These are phyloP conservation scores for Molanna angustata DNA, from an alignment of 2,888 invertebrate genomes.

Conservation along the genomic window DNA sequence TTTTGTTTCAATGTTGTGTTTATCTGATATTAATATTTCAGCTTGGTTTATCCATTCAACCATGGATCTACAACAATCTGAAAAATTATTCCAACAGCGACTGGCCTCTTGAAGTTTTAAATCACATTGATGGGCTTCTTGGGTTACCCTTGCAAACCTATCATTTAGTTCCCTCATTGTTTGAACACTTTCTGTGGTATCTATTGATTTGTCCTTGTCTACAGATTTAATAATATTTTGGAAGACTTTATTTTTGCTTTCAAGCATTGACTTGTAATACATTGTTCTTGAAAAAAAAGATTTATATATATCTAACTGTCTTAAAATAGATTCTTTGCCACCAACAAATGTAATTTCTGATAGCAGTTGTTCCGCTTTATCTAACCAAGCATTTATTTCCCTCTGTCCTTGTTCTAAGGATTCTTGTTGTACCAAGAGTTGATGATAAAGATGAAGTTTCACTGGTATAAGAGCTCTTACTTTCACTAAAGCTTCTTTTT, in stretches of 20 bases:
- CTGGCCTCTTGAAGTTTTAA: slow-evolving; percentile 75
- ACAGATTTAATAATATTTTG: slow-evolving; percentile 80
- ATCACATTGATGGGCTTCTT: slow-evolving; percentile 73
- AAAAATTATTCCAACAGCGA: slow-evolving; percentile 82
- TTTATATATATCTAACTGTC: slow-evolving; percentile 78
- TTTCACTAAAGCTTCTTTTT: slow-evolving; percentile 83
- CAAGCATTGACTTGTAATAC: slow-evolving; percentile 91
- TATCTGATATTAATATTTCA: slow-evolving; percentile 76
- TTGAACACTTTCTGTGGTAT: slow-evolving; percentile 66
- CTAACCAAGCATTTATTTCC: slow-evolving; percentile 85
- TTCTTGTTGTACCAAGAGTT: slow-evolving; percentile 83
- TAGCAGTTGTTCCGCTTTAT: slow-evolving; percentile 76
- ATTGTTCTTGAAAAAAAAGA: slow-evolving; percentile 84
- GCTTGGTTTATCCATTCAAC: slow-evolving; percentile 87
- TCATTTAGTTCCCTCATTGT: slow-evolving; percentile 80
- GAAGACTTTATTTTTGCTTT: slow-evolving; percentile 92
- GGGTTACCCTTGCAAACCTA: slow-evolving; percentile 75
- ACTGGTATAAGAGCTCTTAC: slow-evolving; percentile 80
- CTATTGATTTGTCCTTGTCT: slow-evolving; percentile 70
- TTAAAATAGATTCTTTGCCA: slow-evolving; percentile 69
- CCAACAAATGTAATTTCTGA: slow-evolving; percentile 56
- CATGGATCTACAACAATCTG: slow-evolving; percentile 72
- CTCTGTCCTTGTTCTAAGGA: slow-evolving; percentile 83
- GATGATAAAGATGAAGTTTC: slow-evolving; percentile 78
- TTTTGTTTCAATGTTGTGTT: slow-evolving; percentile 69